These are phyloP conservation scores for Pongo abelii DNA, from an alignment of 2,113 vertebrate genomes.

Conservation along the genomic window DNA sequence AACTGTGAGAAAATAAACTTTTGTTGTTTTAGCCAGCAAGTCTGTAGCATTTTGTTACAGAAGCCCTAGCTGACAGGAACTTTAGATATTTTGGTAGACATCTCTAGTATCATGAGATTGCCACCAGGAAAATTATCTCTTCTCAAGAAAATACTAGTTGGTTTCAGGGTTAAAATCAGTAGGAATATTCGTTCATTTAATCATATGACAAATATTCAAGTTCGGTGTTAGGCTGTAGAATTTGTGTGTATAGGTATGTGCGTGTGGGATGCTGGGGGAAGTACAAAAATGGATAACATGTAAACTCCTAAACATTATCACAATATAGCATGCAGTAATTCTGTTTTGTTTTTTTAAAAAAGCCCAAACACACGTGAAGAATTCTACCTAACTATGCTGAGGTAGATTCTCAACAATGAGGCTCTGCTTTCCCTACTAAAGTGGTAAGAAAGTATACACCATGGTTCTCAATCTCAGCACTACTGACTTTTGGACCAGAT, in stretches of 20 bases:
- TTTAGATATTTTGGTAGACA: neutral
- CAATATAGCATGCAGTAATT: neutral
- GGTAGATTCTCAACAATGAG: neutral
- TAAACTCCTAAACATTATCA: neutral
- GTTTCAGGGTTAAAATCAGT: neutral
- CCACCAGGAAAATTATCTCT: neutral
- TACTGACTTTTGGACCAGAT: neutral
- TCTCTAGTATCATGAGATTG: neutral
- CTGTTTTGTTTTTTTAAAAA: neutral
- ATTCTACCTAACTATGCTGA: neutral
- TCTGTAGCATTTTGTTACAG: neutral
- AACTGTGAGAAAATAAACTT: neutral
- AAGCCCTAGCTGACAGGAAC: neutral
- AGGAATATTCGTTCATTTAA: neutral
- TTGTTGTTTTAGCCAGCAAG: neutral
- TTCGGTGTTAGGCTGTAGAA: neutral
- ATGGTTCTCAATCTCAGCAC: neutral
- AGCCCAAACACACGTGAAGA: neutral
- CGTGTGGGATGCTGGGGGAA: neutral
- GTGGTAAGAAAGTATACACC: neutral
- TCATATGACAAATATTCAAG: neutral
- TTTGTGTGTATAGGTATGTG: neutral
- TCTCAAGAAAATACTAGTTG: slow-evolving; percentile 14
- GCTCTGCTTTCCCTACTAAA: neutral
- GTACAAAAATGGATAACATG: neutral